Evolutionary conservation across 2,888 invertebrate genomes (phyloP).

Genomic region (Eumerus sabulonum): DNA sequence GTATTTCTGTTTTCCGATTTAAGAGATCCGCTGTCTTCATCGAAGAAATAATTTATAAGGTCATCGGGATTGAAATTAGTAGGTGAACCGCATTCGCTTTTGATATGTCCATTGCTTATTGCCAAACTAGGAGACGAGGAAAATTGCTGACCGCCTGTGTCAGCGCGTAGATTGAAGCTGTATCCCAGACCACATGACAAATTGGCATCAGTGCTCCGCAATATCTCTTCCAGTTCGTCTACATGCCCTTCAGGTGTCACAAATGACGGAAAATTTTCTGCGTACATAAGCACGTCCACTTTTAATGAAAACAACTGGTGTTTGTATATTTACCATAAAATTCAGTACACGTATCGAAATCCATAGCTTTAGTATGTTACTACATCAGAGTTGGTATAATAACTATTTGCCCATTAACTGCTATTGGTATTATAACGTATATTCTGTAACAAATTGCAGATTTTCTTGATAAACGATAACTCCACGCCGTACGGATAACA

Average conservation of each 20-base stretch:
- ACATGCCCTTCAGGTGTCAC: constrained; percentile 72
- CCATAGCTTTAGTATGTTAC: constrained; percentile 26
- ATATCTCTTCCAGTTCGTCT: constrained; percentile 74
- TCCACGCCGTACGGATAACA: constrained; percentile 41
- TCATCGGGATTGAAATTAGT: constrained; percentile 74
- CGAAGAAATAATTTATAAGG: constrained; percentile 74
- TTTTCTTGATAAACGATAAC: not conserved
- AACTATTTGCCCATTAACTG: too few species aligned
- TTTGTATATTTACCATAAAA: constrained; percentile 51
- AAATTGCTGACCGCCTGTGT: constrained; percentile 69
- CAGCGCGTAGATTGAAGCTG: constrained; percentile 49
- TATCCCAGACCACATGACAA: constrained; percentile 58
- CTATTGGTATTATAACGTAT: too few species aligned
- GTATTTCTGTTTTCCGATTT: constrained; percentile 72
- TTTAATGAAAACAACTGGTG: not conserved
- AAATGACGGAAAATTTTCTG: constrained; percentile 62
- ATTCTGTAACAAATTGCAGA: too few species aligned
- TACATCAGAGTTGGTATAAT: too few species aligned
- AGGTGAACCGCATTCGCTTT: constrained; percentile 59
- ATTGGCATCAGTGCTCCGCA: constrained; percentile 73
- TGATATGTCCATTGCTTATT: constrained; percentile 44
- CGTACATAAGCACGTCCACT: not conserved
- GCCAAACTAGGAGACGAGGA: constrained; percentile 68
- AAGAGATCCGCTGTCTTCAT: constrained; percentile 68
- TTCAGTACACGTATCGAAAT: constrained; percentile 48